Evolutionary conservation across 1,140 invertebrate genomes (phyloP).

Genomic region (Lepidurus couesii): DNA sequence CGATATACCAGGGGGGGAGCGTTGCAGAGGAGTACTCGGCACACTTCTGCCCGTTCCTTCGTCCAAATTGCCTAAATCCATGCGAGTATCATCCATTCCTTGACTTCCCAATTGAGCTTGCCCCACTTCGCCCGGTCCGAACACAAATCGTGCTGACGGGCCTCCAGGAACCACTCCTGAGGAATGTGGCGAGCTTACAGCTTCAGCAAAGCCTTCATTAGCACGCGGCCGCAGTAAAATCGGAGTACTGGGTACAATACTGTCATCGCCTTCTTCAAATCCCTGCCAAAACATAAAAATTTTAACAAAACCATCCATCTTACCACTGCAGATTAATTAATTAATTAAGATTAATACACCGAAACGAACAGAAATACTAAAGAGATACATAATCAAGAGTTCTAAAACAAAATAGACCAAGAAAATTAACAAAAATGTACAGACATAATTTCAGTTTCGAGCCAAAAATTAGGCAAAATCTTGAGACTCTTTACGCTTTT

Average conservation of each 20-base stretch:
- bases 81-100: constrained; percentile 68
- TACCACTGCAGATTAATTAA: too few species aligned
- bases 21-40: constrained; percentile 64
- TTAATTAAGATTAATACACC: too few species aligned
- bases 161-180: constrained; percentile 16
- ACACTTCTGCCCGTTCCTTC: constrained; percentile 62
- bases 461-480: too few species aligned
- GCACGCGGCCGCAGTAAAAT: constrained; percentile 75
- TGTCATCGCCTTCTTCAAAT: constrained; percentile 71
- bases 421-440: background rate
- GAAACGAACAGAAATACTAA: too few species aligned
- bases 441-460: background rate
- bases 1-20: constrained; percentile 53
- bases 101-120: constrained; percentile 51
- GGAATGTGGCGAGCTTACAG: constrained; percentile 79
- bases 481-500: too few species aligned
- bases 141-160: constrained; percentile 28
- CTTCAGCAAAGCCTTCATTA: constrained; percentile 83
- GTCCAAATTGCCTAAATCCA: constrained; percentile 64
- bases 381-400: too few species aligned
- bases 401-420: too few species aligned
- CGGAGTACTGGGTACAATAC: constrained; percentile 84
- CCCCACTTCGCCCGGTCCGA: constrained; percentile 38
- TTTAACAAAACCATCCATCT: too few species aligned
- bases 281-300: constrained; percentile 29